phyloP scores from a whole-genome alignment of 2,113 vertebrate species.

The Hypomesus transpacificus region DNA sequence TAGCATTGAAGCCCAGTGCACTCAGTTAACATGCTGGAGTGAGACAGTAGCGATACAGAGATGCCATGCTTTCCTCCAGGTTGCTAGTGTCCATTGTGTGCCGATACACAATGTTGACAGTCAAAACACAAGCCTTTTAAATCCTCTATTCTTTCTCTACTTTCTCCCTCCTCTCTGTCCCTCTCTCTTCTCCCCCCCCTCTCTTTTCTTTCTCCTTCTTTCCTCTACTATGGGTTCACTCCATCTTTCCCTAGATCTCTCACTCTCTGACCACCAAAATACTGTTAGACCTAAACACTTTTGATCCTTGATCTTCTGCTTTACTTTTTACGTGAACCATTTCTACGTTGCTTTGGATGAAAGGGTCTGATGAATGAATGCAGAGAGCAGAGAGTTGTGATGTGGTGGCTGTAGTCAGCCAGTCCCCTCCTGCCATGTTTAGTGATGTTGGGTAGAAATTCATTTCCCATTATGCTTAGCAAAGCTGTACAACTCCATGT shows the following conservation, averaged over 20 bases:
- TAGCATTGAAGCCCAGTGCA: too few species aligned
- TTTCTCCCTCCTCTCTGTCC: neutral
- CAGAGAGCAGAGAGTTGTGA: too few species aligned
- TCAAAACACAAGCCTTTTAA: neutral
- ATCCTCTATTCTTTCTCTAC: neutral
- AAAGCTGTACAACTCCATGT: neutral
- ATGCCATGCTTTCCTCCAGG: neutral
- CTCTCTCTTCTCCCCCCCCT: neutral
- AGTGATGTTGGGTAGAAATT: neutral
- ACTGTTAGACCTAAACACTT: neutral
- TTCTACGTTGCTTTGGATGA: too few species aligned
- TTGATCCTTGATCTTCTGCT: neutral
- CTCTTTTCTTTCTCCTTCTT: neutral
- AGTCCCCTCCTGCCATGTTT: too few species aligned
- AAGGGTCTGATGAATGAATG: too few species aligned
- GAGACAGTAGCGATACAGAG: too few species aligned
- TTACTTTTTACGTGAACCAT: neutral
- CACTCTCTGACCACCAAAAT: neutral
- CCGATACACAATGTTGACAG: neutral
- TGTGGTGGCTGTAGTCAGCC: too few species aligned
- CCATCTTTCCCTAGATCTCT: slow-evolving; percentile 12
- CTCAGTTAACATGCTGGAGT: too few species aligned
- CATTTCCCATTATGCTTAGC: neutral
- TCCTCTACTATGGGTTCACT: slow-evolving; percentile 4
- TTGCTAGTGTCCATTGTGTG: neutral